phyloP scores from a whole-genome alignment of 2,113 vertebrate genomes.

The Aphyosemion australe region DNA sequence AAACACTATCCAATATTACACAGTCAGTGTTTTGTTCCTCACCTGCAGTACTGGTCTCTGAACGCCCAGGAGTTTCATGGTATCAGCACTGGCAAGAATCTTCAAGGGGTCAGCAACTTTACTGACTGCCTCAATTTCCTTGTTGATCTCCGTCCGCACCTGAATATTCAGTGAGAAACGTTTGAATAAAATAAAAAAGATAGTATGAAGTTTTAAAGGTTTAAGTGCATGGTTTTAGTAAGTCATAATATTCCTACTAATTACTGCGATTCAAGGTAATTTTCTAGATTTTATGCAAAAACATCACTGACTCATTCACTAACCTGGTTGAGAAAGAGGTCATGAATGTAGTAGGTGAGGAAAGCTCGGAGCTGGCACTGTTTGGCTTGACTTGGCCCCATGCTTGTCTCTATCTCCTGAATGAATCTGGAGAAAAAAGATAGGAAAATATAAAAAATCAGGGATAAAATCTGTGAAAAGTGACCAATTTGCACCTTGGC shows the following conservation, averaged over 20 bases:
- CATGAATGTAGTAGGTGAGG: conserved; percentile 97
- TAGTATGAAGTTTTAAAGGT: background rate
- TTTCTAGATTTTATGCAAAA: background rate
- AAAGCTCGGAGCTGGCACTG: conserved; percentile 95
- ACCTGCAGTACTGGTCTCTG: conserved; percentile 97
- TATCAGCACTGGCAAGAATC: conserved; percentile 90
- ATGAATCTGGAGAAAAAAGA: conserved; percentile 85
- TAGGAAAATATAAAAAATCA: conserved; percentile 12
- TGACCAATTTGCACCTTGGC: background rate
- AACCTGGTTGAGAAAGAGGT: conserved; percentile 95
- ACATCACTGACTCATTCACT: conserved; percentile 4
- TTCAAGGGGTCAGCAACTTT: conserved; percentile 93
- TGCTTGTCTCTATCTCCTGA: conserved; percentile 91
- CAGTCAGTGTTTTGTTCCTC: conserved; percentile 5
- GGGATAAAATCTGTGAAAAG: background rate
- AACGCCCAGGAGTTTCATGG: conserved; percentile 93
- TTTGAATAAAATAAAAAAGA: background rate
- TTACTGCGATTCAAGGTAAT: background rate
- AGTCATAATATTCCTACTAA: background rate
- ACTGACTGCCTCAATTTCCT: conserved; percentile 93
- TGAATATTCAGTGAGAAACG: conserved; percentile 80
- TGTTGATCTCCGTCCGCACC: conserved; percentile 95
- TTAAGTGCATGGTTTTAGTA: background rate
- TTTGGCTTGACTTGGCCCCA: conserved; percentile 89
- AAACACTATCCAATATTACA: no score